These are phyloP conservation scores for Apodemia mormo DNA, from an alignment of 2,888 invertebrate species.

Conservation along the genomic window DNA sequence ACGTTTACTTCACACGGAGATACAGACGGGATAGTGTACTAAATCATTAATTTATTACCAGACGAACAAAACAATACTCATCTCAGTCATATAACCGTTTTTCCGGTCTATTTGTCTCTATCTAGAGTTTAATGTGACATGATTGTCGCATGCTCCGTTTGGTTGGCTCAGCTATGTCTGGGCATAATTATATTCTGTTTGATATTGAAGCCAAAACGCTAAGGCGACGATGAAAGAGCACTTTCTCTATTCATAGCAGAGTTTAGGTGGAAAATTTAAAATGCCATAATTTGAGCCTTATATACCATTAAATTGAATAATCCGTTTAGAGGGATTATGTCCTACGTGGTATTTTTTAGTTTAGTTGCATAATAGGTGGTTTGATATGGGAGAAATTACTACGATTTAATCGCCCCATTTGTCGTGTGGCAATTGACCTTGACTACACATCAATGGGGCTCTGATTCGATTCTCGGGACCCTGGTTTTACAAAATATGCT, in stretches of 20 bases:
- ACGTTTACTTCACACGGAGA: slow-evolving; percentile 8
- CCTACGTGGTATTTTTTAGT: background rate
- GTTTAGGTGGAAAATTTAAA: slow-evolving; percentile 11
- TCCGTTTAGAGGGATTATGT: background rate
- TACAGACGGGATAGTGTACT: slow-evolving; percentile 40
- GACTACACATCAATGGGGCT: too few relatives aligned
- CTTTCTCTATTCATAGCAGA: slow-evolving; percentile 10
- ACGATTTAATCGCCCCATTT: too few relatives aligned
- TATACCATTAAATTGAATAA: slow-evolving; percentile 8
- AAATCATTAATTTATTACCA: slow-evolving; percentile 74
- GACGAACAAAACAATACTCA: slow-evolving; percentile 64
- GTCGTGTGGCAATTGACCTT: too few relatives aligned
- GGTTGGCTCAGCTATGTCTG: slow-evolving; percentile 46
- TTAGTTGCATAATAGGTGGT: background rate
- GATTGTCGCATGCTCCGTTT: slow-evolving; percentile 75
- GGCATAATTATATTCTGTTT: slow-evolving; percentile 44
- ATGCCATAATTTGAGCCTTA: background rate
- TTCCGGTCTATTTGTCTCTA: slow-evolving; percentile 79
- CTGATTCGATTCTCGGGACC: too few relatives aligned
- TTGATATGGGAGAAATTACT: background rate
- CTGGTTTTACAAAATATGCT: too few relatives aligned
- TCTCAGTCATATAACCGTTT: slow-evolving; percentile 71
- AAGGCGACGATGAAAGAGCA: slow-evolving; percentile 17
- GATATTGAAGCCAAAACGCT: slow-evolving; percentile 19
- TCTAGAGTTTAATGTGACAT: slow-evolving; percentile 76